Evolutionary conservation across 2,113 vertebrate species (phyloP).

Genomic region (Chrysochloris asiatica): DNA sequence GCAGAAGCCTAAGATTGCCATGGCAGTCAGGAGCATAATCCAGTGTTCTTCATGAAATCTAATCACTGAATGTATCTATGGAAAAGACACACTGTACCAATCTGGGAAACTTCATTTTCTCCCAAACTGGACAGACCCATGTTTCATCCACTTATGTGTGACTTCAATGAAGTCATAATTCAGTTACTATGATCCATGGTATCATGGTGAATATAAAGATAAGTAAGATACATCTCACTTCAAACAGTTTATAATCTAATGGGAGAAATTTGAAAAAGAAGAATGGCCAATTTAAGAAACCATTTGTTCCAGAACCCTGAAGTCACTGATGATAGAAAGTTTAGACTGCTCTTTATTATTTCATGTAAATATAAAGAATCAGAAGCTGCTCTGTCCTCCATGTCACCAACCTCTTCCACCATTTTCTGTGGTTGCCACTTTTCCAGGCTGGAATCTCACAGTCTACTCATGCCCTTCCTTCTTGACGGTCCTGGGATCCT

Average conservation of each 20-base stretch:
- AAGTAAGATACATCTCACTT: neutral
- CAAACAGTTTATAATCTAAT: no score
- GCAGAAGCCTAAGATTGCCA: neutral
- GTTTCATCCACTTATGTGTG: neutral
- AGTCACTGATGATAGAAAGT: neutral
- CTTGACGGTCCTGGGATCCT: no score
- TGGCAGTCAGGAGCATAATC: fast-evolving
- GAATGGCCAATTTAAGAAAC: neutral
- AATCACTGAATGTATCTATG: neutral
- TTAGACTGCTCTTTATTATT: neutral
- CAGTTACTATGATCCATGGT: neutral
- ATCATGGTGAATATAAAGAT: neutral
- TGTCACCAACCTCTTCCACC: no score
- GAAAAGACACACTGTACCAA: neutral
- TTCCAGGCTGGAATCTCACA: no score
- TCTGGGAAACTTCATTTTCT: neutral
- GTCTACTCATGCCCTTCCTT: no score
- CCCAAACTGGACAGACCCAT: neutral
- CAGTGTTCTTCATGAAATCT: neutral
- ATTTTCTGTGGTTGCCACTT: no score
- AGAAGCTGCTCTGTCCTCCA: no score
- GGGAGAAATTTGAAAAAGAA: neutral
- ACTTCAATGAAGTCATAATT: no score
- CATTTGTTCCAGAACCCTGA: neutral
- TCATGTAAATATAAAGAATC: slow-evolving; percentile 31